Evolutionary conservation across 2,888 invertebrate genomes (phyloP).

Genomic region (Luperina testacea): DNA sequence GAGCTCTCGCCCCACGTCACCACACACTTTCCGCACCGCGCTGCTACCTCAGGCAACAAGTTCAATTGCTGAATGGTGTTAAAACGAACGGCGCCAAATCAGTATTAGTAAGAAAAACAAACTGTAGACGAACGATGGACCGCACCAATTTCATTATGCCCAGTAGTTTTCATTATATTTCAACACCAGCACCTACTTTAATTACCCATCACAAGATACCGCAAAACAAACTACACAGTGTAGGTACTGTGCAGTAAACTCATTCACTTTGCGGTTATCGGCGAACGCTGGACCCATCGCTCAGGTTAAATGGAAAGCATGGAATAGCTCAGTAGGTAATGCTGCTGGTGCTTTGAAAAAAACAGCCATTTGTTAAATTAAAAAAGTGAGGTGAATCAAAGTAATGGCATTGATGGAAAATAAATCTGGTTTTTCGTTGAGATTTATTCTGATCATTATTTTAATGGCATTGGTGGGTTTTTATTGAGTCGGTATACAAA

Average conservation of each 20-base stretch:
- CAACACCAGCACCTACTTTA: conserved; percentile 7
- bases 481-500: not conserved
- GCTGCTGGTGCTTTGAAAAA: conserved; percentile 48
- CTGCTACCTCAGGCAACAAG: no score
- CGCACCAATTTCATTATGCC: not conserved
- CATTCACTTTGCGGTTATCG: conserved; percentile 66
- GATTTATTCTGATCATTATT: conserved; percentile 12
- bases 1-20: no score
- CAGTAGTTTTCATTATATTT: not conserved
- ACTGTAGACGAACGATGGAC: not conserved
- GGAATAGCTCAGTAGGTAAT: conserved; percentile 12
- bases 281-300: conserved; percentile 43
- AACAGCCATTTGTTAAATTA: conserved; percentile 66
- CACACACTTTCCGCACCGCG: no score
- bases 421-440: conserved; percentile 7
- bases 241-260: conserved; percentile 28
- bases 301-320: conserved; percentile 60
- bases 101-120: not conserved
- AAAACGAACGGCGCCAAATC: not conserved
- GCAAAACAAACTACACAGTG: conserved; percentile 18
- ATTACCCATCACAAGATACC: conserved; percentile 17
- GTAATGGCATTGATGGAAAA: conserved; percentile 32
- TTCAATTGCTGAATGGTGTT: not conserved
- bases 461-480: conserved; percentile 5
- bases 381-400: conserved; percentile 43